Conservation (phyloP, 2,888 invertebrate genomes). For the Melipona bicolor region DNA sequence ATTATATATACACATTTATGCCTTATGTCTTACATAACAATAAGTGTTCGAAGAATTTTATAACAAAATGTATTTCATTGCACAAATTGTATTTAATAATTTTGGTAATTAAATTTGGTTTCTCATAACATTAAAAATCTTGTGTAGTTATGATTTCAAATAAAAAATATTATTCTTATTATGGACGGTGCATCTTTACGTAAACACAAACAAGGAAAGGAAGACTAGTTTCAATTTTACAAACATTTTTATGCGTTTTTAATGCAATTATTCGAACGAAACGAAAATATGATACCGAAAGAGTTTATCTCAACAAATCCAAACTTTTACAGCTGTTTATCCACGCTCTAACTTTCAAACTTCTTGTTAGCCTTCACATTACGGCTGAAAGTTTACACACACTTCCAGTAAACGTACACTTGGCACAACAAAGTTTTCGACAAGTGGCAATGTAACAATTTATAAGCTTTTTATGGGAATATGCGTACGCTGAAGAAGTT, state of each 20-base stretch:
- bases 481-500: no score
- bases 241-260: not conserved
- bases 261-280: no score
- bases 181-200: no score
- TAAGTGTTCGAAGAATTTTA: not conserved
- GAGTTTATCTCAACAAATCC: no score
- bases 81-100: not conserved
- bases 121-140: not conserved
- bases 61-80: not conserved
- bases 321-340: conserved; percentile 16
- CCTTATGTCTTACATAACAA: no score
- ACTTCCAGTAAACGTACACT: not conserved
- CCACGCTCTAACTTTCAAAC: conserved; percentile 35
- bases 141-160: not conserved
- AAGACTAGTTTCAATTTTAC: not conserved
- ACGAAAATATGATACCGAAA: no score
- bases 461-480: not conserved
- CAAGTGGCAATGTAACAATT: not conserved
- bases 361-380: conserved; percentile 56
- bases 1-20: not conserved
- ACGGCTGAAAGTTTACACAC: conserved; percentile 12
- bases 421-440: not conserved
- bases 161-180: not conserved
- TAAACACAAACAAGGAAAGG: no score
- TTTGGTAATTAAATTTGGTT: not conserved